Conservation (phyloP, 1,140 invertebrate species). For the Anastrepha ludens region DNA sequence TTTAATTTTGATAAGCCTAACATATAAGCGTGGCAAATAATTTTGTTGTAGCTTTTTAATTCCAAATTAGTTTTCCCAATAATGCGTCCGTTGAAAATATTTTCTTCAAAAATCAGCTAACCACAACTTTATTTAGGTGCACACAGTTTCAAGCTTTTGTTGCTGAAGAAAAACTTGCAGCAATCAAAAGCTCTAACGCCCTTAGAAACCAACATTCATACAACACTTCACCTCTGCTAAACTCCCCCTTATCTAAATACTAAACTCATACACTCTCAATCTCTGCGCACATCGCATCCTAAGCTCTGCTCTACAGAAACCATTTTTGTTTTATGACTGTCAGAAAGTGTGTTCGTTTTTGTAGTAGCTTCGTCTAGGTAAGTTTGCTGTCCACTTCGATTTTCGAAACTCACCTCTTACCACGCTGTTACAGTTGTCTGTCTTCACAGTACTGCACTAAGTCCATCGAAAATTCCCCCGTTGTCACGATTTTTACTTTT, state of each 20-base stretch:
- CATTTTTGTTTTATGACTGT: slow-evolving; percentile 10
- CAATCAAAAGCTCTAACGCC: no score
- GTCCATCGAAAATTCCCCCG: not conserved
- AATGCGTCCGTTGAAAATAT: not conserved
- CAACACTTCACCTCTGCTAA: no score
- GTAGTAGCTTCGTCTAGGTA: not conserved
- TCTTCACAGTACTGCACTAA: no score
- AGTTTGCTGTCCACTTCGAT: not conserved
- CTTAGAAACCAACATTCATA: no score
- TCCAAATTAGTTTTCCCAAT: not conserved
- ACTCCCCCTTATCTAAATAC: no score
- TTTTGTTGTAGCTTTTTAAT: not conserved
- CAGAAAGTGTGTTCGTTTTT: not conserved
- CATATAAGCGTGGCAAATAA: not conserved
- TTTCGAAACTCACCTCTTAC: not conserved
- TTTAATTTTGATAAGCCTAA: not conserved
- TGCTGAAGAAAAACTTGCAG: no score
- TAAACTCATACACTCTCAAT: not conserved
- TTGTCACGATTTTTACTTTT: not conserved
- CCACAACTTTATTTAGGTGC: no score
- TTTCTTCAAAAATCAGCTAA: no score
- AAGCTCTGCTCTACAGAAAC: slow-evolving; percentile 19
- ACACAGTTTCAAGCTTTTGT: no score
- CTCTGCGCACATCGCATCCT: not conserved
- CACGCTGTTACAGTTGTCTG: no score